phyloP scores from a whole-genome alignment of 1,140 invertebrate species.

The Gonioctena quinquepunctata region DNA sequence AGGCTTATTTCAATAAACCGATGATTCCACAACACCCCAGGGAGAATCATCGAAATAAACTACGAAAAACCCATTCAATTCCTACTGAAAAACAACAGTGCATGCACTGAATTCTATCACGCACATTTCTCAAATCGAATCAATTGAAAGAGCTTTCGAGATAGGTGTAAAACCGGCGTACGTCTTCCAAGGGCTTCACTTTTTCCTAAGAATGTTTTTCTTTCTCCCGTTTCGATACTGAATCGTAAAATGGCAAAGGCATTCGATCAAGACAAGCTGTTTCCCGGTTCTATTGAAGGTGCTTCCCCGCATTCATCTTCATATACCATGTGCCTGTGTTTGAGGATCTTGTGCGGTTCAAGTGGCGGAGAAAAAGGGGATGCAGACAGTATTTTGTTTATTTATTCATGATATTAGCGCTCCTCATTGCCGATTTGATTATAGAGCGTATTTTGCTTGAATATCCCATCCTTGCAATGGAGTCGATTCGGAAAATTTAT shows the following conservation, averaged over 20 bases:
- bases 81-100: not conserved
- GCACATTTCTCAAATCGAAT: not conserved
- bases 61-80: not conserved
- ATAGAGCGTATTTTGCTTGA: no score
- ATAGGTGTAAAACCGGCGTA: not conserved
- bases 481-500: no score
- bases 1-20: no score
- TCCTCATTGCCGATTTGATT: no score
- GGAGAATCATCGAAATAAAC: no score
- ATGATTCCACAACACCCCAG: no score
- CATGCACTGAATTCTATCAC: not conserved
- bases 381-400: not conserved
- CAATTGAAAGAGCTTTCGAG: not conserved
- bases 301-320: slow-evolving; percentile 40
- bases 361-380: not conserved
- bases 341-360: not conserved
- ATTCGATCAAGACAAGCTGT: slow-evolving; percentile 41
- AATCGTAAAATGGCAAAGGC: slow-evolving; percentile 29
- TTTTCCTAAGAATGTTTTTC: slow-evolving; percentile 16
- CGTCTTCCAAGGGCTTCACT: not conserved
- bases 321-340: slow-evolving; percentile 34
- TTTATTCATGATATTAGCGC: no score
- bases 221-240: slow-evolving; percentile 29
- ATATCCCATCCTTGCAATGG: no score
- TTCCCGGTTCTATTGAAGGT: slow-evolving; percentile 34